Conservation (phyloP, 2,113 vertebrate genomes). For the human region DNA sequence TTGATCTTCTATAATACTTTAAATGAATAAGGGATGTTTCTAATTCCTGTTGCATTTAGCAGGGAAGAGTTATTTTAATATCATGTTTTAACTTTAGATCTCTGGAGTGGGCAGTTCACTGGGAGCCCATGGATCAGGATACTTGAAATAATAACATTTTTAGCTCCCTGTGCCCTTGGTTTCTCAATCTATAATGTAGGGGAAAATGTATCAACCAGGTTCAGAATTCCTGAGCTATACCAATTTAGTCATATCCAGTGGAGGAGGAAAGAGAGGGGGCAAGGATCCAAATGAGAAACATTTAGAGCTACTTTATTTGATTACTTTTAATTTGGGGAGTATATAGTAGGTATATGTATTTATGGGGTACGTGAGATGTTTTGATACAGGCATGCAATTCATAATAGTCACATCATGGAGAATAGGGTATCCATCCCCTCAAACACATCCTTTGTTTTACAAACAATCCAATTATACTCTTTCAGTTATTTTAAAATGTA, state of each 20-base stretch:
- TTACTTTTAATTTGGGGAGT: neutral
- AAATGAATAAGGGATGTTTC: constrained; percentile 35
- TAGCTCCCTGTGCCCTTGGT: neutral
- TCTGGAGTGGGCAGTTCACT: neutral
- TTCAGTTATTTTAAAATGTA: too few relatives aligned
- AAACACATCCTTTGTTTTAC: too few relatives aligned
- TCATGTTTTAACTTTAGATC: constrained; percentile 11
- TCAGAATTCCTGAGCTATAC: neutral
- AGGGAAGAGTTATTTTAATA: constrained; percentile 21
- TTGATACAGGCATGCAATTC: too few relatives aligned
- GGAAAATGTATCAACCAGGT: neutral
- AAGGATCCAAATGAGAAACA: neutral
- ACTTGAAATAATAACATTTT: neutral
- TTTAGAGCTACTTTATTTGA: neutral
- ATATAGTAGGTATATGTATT: too few relatives aligned
- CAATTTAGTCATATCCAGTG: neutral
- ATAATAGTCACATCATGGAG: too few relatives aligned
- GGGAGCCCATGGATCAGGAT: neutral
- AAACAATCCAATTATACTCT: too few relatives aligned
- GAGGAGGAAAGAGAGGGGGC: fast-evolving
- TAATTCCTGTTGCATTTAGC: constrained; percentile 30
- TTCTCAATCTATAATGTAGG: neutral
- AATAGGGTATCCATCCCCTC: too few relatives aligned
- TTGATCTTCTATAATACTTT: constrained; percentile 48
- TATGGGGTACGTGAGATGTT: too few relatives aligned